A percentile compares a stretch with the other conserved stretches of the same genome.
phyloP scores from a whole-genome alignment of 2,888 invertebrate genomes.

The Drosophila vallismaia region DNA sequence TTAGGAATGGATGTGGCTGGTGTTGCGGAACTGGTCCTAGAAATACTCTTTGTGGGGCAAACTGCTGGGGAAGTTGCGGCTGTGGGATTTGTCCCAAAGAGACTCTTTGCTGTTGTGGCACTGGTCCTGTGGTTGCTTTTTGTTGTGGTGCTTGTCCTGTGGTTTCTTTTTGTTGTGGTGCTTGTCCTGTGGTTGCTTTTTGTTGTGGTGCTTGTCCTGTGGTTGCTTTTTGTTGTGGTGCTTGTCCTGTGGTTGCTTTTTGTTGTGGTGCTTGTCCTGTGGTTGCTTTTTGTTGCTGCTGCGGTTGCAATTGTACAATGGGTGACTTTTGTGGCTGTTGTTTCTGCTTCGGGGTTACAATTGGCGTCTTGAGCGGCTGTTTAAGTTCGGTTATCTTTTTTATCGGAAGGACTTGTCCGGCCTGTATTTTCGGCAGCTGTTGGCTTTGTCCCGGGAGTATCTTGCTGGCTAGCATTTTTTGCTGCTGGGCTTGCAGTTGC shows the following conservation, averaged over 20 bases:
- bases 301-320: slow-evolving; percentile 10
- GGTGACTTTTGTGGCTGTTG: slow-evolving; percentile 10
- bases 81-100: slow-evolving; percentile 8
- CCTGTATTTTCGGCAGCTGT: slow-evolving; percentile 9
- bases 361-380: not conserved
- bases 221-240: slow-evolving; percentile 18
- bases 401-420: slow-evolving; percentile 10
- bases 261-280: slow-evolving; percentile 1
- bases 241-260: not conserved
- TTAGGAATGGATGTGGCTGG: not conserved
- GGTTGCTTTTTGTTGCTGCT: slow-evolving; percentile 8
- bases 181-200: slow-evolving; percentile 13
- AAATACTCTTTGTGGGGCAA: not conserved
- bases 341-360: not conserved
- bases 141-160: not conserved
- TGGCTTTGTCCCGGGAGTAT: not conserved
- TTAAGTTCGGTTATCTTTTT: not conserved
- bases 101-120: slow-evolving; percentile 6
- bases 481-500: not conserved
- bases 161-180: slow-evolving; percentile 2
- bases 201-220: slow-evolving; percentile 4
- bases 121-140: too few relatives aligned
- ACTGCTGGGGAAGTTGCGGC: not conserved
- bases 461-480: not conserved
- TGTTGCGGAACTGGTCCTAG: not conserved